Percentiles rank a stretch among this genome's conserved stretches.
phyloP scores from a whole-genome alignment of 2,113 vertebrate genomes.

The Anas platyrhynchos region DNA sequence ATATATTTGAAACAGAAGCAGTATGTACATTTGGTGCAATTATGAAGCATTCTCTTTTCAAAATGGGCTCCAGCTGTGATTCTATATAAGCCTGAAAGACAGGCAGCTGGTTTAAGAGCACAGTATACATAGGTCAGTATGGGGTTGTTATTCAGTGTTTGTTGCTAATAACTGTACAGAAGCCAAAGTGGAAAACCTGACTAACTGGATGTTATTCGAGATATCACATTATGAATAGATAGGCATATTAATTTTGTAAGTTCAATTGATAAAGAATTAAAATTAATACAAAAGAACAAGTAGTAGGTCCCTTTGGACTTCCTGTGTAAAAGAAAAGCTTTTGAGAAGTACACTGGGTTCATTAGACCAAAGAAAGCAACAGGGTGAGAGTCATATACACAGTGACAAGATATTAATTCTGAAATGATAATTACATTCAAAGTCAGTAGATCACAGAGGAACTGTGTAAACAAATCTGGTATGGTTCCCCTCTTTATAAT shows the following conservation, averaged over 20 bases:
- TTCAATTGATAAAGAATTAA: conserved; percentile 49
- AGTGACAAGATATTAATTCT: conserved; percentile 54
- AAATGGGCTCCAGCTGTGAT: conserved; percentile 62
- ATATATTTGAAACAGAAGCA: neutral
- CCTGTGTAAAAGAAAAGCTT: neutral
- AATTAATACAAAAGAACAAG: conserved; percentile 32
- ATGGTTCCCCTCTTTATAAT: conserved; percentile 18
- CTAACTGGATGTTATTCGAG: neutral
- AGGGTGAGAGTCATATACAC: neutral
- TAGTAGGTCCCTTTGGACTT: neutral
- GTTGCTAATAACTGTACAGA: neutral
- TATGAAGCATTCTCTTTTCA: conserved; percentile 63
- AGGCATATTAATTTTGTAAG: neutral
- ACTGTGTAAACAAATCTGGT: conserved; percentile 50
- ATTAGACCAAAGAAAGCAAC: conserved; percentile 22
- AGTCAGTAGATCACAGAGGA: conserved; percentile 54
- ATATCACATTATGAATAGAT: neutral
- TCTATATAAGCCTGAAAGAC: conserved; percentile 48
- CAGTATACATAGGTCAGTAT: neutral
- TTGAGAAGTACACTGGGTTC: neutral
- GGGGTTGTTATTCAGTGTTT: conserved; percentile 5
- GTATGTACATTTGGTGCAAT: conserved; percentile 65
- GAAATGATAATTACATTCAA: conserved; percentile 46
- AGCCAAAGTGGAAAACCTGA: conserved; percentile 16
- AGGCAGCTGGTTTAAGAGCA: conserved; percentile 27